phyloP scores from a whole-genome alignment of 2,113 vertebrate species.

The Callionymus lyra region DNA sequence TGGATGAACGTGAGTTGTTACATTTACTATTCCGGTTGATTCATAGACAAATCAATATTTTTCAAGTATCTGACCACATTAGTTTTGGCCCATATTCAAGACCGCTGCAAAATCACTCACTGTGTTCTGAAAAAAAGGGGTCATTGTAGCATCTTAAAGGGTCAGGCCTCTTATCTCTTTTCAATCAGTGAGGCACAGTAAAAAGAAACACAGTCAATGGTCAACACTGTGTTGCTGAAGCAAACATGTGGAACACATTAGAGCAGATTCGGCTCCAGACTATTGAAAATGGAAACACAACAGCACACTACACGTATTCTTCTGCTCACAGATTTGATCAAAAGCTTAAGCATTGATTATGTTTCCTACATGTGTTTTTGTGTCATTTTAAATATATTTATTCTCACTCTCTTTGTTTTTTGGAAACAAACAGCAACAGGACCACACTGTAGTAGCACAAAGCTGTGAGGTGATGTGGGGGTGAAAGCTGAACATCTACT shows the following conservation, averaged over 20 bases:
- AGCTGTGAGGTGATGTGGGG: slow-evolving; percentile 36
- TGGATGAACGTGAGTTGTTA: too few species aligned
- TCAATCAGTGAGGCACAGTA: slow-evolving; percentile 16
- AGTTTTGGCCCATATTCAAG: too few species aligned
- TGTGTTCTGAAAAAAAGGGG: too few species aligned
- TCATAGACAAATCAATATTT: too few species aligned
- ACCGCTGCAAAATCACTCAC: too few species aligned
- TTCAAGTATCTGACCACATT: too few species aligned
- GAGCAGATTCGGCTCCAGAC: slow-evolving; percentile 21
- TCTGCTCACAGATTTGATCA: slow-evolving; percentile 1
- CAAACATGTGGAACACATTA: slow-evolving; percentile 45
- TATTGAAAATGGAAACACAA: slow-evolving; percentile 27
- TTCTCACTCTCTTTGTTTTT: slow-evolving; percentile 14
- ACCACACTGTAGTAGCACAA: slow-evolving; percentile 31
- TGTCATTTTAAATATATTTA: slow-evolving; percentile 7
- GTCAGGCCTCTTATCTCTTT: slow-evolving; percentile 14
- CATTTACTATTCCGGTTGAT: too few species aligned
- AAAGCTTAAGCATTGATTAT: too few species aligned
- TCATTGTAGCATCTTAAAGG: not conserved
- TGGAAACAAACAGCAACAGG: slow-evolving; percentile 39
- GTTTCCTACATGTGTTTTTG: not conserved
- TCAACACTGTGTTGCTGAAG: slow-evolving; percentile 10
- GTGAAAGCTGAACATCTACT: slow-evolving; percentile 5
- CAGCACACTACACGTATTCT: slow-evolving; percentile 40
- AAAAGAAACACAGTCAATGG: slow-evolving; percentile 18